Evolutionary conservation across 2,113 vertebrate genomes (phyloP).

Genomic region (Pandion haliaetus): DNA sequence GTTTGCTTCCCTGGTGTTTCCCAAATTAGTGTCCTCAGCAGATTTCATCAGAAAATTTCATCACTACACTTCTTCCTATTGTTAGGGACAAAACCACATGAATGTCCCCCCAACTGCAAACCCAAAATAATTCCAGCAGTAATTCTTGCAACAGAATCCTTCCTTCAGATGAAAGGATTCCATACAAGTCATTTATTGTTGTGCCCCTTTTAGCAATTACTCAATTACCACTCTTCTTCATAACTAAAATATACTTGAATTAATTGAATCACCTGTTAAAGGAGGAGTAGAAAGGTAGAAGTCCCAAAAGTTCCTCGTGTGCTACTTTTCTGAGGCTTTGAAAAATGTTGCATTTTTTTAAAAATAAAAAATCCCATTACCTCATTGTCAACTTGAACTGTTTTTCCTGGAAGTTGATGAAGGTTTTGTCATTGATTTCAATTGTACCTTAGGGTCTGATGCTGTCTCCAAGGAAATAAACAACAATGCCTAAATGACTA

Average conservation of each 20-base stretch:
- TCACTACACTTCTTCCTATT: background rate
- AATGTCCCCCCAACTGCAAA: fast-evolving
- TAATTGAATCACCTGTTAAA: background rate
- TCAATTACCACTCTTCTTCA: background rate
- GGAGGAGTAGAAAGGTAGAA: background rate
- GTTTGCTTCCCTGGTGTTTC: background rate
- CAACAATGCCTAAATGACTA: background rate
- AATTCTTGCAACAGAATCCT: background rate
- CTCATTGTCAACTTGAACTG: background rate
- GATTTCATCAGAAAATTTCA: background rate
- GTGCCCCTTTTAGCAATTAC: background rate
- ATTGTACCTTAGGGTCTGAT: background rate
- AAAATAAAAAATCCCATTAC: background rate
- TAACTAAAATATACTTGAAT: background rate
- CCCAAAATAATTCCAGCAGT: background rate
- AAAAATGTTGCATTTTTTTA: background rate
- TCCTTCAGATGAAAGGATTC: background rate
- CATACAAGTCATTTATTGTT: background rate
- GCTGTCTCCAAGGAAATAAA: slow-evolving; percentile 50
- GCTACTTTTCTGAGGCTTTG: background rate
- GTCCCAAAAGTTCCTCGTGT: background rate
- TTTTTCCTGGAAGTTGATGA: slow-evolving; percentile 32
- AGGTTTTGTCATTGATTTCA: background rate
- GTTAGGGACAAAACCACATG: background rate
- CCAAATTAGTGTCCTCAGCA: background rate